phyloP scores from a whole-genome alignment of 2,113 vertebrate genomes.

The Eclectus roratus region DNA sequence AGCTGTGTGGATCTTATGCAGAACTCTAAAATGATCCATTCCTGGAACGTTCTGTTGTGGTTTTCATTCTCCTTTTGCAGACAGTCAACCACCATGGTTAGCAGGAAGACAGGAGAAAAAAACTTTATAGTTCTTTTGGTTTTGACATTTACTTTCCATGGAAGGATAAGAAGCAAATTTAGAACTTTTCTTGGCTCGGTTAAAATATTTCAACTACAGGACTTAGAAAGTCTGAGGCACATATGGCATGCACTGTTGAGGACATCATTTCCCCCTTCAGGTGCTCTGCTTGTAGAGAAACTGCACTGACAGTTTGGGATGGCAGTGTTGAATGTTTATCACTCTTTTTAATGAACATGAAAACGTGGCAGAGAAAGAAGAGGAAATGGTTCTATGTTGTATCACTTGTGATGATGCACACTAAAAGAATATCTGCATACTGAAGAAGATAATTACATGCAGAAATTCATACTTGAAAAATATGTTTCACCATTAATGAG shows the following conservation, averaged over 20 bases:
- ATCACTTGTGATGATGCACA: slow-evolving; percentile 55
- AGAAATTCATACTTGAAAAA: slow-evolving; percentile 74
- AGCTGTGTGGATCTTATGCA: neutral
- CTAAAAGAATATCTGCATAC: slow-evolving; percentile 50
- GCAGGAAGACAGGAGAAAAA: slow-evolving; percentile 1
- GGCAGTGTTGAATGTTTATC: neutral
- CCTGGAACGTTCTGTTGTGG: neutral
- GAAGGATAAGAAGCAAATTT: neutral
- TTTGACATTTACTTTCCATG: neutral
- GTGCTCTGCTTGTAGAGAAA: slow-evolving; percentile 31
- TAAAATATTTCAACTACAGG: slow-evolving; percentile 11
- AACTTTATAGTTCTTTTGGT: neutral
- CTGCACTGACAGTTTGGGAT: neutral
- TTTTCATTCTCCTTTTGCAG: slow-evolving; percentile 46
- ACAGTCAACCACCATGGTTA: neutral
- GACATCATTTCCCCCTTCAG: slow-evolving; percentile 50
- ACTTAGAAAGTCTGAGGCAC: slow-evolving; percentile 21
- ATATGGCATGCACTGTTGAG: slow-evolving; percentile 38
- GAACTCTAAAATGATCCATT: slow-evolving; percentile 10
- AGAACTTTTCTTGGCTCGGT: slow-evolving; percentile 19
- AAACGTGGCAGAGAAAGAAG: slow-evolving; percentile 42
- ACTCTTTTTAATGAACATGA: neutral
- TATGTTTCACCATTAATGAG: slow-evolving; percentile 36
- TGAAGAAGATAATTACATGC: slow-evolving; percentile 40
- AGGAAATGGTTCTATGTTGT: slow-evolving; percentile 46